These are phyloP conservation scores for Grapholita molesta DNA, from an alignment of 1,140 invertebrate genomes.

Conservation along the genomic window DNA sequence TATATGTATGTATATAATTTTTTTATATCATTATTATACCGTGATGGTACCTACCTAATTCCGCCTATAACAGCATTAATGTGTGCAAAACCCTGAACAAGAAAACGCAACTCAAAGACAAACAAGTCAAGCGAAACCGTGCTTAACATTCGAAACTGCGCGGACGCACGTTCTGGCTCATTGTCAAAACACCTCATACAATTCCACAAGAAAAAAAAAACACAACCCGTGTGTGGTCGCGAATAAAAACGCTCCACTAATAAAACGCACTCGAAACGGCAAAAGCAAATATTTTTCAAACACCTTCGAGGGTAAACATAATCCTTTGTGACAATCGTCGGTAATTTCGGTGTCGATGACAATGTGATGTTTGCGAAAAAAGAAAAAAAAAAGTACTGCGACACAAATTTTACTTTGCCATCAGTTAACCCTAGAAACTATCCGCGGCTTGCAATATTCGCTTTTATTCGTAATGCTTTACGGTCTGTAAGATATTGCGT, in stretches of 20 bases:
- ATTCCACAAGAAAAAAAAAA: slow-evolving; percentile 46
- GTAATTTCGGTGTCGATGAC: slow-evolving; percentile 69
- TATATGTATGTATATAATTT: not conserved
- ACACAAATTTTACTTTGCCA: not conserved
- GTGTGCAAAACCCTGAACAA: slow-evolving; percentile 1
- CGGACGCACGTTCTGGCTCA: slow-evolving; percentile 58
- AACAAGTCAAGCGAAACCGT: slow-evolving; percentile 50
- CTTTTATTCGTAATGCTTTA: not conserved
- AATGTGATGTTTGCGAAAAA: slow-evolving; percentile 49
- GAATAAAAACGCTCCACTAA: slow-evolving; percentile 53
- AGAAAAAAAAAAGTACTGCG: slow-evolving; percentile 30
- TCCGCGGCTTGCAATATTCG: not conserved
- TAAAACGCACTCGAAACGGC: slow-evolving; percentile 52
- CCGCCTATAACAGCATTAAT: not conserved
- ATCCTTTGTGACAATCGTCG: slow-evolving; percentile 61
- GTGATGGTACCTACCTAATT: not conserved
- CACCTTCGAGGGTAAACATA: slow-evolving; percentile 48
- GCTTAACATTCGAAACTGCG: slow-evolving; percentile 64
- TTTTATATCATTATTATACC: not conserved
- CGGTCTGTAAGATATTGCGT: not conserved
- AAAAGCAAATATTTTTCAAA: slow-evolving; percentile 73
- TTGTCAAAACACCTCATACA: slow-evolving; percentile 74
- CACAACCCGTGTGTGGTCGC: slow-evolving; percentile 60
- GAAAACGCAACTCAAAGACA: slow-evolving; percentile 36
- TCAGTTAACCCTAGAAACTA: not conserved